phyloP scores from a whole-genome alignment of 64 coral and sea anemone species.

The Acropora yongei region DNA sequence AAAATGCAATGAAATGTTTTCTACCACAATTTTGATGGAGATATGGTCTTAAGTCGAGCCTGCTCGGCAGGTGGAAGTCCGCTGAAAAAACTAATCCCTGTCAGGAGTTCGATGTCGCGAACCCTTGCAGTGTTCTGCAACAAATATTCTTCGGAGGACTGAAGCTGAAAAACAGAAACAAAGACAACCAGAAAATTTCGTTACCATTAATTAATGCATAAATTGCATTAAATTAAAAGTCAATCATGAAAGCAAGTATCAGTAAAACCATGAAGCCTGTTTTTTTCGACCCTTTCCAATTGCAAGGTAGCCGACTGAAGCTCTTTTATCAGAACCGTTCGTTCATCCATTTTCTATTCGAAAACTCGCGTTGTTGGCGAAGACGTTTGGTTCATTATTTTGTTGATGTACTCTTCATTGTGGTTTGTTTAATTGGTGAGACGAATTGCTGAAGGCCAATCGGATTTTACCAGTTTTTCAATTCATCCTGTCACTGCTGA shows the following conservation, averaged over 20 bases:
- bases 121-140: conserved; percentile 62
- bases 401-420: background rate
- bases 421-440: background rate
- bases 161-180: conserved; percentile 14
- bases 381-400: too few relatives aligned
- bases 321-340: too few relatives aligned
- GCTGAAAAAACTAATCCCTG: conserved; percentile 71
- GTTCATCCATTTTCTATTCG: too few relatives aligned
- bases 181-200: background rate
- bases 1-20: background rate
- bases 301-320: too few relatives aligned
- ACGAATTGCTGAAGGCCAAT: background rate
- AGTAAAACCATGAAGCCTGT: too few relatives aligned
- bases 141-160: conserved; percentile 35
- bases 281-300: too few relatives aligned
- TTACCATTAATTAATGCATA: too few relatives aligned
- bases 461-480: background rate
- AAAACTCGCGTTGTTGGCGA: too few relatives aligned
- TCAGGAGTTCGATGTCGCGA: conserved; percentile 69
- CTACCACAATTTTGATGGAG: conserved; percentile 47
- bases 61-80: conserved; percentile 48
- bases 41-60: conserved; percentile 66
- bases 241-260: too few relatives aligned
- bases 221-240: too few relatives aligned
- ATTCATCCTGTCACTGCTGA: too few relatives aligned